Evolutionary conservation across 2,797 vertebrate genomes (phyloP).

Genomic region (Benthosema pterotum): DNA sequence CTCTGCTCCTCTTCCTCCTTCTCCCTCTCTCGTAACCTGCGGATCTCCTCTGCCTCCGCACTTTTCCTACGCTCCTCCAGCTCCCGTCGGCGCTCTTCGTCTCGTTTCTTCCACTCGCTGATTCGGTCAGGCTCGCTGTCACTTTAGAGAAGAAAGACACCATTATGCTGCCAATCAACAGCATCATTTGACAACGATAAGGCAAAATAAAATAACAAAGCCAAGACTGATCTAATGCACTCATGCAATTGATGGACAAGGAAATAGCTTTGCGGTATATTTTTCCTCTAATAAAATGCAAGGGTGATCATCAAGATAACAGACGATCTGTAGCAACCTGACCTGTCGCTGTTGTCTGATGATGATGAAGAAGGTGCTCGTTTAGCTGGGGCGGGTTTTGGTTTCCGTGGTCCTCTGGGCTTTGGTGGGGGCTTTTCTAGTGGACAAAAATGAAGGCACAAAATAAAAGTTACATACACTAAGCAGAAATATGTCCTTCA

Average conservation of each 20-base stretch:
- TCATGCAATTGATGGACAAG: too few species aligned
- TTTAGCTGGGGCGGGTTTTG: conserved; percentile 81
- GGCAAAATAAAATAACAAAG: too few species aligned
- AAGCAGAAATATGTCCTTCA: not conserved
- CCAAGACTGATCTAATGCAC: too few species aligned
- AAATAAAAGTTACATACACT: not conserved
- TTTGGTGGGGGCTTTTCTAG: conserved; percentile 89
- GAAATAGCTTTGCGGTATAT: too few species aligned
- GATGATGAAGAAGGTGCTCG: conserved; percentile 83
- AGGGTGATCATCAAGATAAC: too few species aligned
- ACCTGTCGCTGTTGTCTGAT: conserved; percentile 97
- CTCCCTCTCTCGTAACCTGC: conserved; percentile 89
- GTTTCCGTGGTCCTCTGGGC: conserved; percentile 84
- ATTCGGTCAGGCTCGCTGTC: conserved; percentile 93
- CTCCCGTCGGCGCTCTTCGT: conserved; percentile 89
- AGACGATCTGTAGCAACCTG: conserved; percentile 30
- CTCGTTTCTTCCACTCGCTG: conserved; percentile 94
- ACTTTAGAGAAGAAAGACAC: conserved; percentile 54
- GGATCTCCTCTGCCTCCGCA: conserved; percentile 94
- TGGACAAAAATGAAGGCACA: not conserved
- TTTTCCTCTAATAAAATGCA: too few species aligned
- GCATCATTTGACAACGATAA: not conserved
- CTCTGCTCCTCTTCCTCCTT: conserved; percentile 91
- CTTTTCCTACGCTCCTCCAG: conserved; percentile 92
- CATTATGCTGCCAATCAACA: not conserved